Base-by-base conservation (phyloP, 2,797 vertebrate genomes). In the Huso huso region DNA sequence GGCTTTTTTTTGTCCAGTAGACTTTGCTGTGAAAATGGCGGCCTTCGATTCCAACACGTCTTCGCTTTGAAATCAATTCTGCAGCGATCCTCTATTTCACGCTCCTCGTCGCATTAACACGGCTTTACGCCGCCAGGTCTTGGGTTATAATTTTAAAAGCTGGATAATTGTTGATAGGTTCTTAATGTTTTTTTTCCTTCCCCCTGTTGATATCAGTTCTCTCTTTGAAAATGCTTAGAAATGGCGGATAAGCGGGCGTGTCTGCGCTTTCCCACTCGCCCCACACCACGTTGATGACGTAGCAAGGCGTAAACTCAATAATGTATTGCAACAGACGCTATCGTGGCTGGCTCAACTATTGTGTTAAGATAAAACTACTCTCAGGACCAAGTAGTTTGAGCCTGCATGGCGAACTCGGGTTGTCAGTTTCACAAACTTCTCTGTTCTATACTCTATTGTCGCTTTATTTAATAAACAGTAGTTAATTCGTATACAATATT, bases 171-270 rank as follows among this genome's bases (percentile, higher is more conserved):
- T 1, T 10, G 18, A 12, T 63, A 55, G 37, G 37, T 37, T 37
- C 5, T 37, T 37, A 37, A 51, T 48, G 58, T 37, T 8, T 58
- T 60, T 66, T 10, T 51, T 63, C 77, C 74, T 79, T 80, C 76
- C 66, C 66, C 68, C 73, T 69, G 49, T 70, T 75, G 70, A 72
- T 69, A 71, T 61, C 71, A 71, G 66, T 68, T 73, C 74, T 58
- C 73, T 75, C 76, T 73, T 71, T 67, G 74, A 71, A 71, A 18
- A 65, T 75, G 77, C 70, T 71, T 77, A 86, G 75, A 89, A 87
- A 90, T 90, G 90, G 88, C 90, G 88, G 79, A 81, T 74, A 69
- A 37, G 86, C 90, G 88, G 88, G 89, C 87, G 86, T 84, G 86
- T 88, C 77, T 72, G 72, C 70, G 75, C 73, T 73, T 76, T 69